Conservation (phyloP, 2,888 invertebrate genomes). For the Acanthosepion lycidas region DNA sequence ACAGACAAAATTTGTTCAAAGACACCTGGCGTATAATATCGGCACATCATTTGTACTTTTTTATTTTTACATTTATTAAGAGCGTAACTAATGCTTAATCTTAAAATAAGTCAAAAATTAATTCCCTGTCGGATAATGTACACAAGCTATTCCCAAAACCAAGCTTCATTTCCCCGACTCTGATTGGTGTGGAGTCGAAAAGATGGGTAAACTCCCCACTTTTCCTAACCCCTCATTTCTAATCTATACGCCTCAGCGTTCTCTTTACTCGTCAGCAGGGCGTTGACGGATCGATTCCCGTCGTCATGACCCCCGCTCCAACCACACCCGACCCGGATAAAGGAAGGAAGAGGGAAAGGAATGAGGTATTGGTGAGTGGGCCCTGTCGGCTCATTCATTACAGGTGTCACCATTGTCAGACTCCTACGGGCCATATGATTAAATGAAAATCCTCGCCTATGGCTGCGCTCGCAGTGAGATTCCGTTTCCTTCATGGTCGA, state of each 20-base stretch:
- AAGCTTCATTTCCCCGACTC: background rate
- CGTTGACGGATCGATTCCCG: slow-evolving; percentile 22
- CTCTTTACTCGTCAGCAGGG: background rate
- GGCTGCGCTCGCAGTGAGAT: background rate
- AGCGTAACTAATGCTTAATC: no score
- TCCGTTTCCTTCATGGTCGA: background rate
- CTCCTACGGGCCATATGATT: background rate
- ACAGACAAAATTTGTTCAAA: no score
- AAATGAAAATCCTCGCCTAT: background rate
- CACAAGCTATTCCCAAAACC: background rate
- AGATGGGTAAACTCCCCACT: background rate
- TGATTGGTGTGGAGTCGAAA: background rate
- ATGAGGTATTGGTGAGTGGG: background rate
- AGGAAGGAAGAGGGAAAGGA: background rate
- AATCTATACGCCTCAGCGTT: background rate
- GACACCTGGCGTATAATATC: no score
- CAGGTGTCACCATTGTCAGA: background rate
- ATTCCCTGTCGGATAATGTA: background rate
- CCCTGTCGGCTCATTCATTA: background rate
- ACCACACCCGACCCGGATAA: background rate
- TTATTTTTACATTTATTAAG: no score
- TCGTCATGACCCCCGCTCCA: background rate
- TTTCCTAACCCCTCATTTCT: background rate
- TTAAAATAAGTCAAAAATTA: background rate
- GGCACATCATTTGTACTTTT: no score